Evolutionary conservation across 1,140 invertebrate species (phyloP), one percentile per base, ranked within the genome.

Genomic region (Himalopsyche phryganea): DNA sequence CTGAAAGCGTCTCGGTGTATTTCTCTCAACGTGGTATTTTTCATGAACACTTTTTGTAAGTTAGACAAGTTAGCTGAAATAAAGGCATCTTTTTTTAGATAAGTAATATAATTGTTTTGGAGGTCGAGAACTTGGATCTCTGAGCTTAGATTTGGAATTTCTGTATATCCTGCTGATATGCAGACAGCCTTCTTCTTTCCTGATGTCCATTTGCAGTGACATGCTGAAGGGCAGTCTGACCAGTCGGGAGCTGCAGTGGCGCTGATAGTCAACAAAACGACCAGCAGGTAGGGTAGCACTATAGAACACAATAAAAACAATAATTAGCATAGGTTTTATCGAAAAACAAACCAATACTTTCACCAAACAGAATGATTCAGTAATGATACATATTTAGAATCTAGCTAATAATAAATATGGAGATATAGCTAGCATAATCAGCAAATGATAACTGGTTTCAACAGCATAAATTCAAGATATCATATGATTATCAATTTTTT

Each of bases 1-100:
- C 82, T 80, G 69, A 92, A 92, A 0, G 89, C 86, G 56, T 89
- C 84, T 32, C 80, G 74, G 70, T 92, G 82, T 20, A 92, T 79
- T 47, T 83, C 78, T 32, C 80, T 74, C 6, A 92, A 78, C 33
- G 83, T 80, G n/a, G 85, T 82, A 57, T 82, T 81, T 18, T 83
- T 79, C 36, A 91, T 63, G 67, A 84, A 89, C 1, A 92, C 82
- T 52, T 84, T 81, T 68, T 92, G 90, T 4, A 92, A 72, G 67
- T 92, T 90, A 3, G 89, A 71, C 33, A 92, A 69, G 0, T 85
- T 87, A 10, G 83, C 78, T 6, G 80, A 74, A 18, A 83, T 83
- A 73, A 92, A 91, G 19, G 59, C 59, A 35, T 61, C 48, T 14
- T 56, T 56, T 10, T 45, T 15, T 10, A 87, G 68, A 14, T 72